phyloP scores from a whole-genome alignment of 2,888 invertebrate species.

The Bembecia ichneumoniformis region DNA sequence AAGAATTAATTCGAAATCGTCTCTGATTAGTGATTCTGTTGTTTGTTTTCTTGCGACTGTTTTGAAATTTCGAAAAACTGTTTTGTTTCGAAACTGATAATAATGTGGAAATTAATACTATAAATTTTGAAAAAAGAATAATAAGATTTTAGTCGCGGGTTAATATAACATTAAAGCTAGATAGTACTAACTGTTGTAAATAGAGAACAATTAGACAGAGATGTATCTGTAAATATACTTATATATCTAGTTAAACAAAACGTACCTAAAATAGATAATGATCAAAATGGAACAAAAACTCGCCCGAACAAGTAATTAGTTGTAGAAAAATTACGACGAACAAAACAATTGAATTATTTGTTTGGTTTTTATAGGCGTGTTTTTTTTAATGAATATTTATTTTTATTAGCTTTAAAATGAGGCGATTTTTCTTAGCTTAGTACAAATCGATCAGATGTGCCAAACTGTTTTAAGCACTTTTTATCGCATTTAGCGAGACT shows the following conservation, averaged over 20 bases:
- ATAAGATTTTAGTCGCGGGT: conserved; percentile 33
- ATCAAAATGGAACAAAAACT: conserved; percentile 68
- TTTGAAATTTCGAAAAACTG: background rate
- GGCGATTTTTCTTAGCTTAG: conserved; percentile 62
- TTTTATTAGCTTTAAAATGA: conserved; percentile 46
- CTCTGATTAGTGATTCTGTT: conserved; percentile 55
- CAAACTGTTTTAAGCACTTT: conserved; percentile 59
- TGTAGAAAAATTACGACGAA: conserved; percentile 42
- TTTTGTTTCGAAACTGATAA: too few species aligned
- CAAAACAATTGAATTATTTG: conserved; percentile 39
- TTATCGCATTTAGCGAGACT: conserved; percentile 57
- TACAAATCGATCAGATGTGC: conserved; percentile 64
- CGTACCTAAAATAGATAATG: conserved; percentile 46
- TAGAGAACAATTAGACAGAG: conserved; percentile 41
- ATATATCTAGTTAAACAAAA: conserved; percentile 10
- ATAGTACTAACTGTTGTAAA: conserved; percentile 64
- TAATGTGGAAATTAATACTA: background rate
- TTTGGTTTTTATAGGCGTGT: conserved; percentile 45
- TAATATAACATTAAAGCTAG: conserved; percentile 40
- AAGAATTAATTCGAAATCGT: conserved; percentile 49
- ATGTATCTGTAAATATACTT: conserved; percentile 54
- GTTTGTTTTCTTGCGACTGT: conserved; percentile 4
- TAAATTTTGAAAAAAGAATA: conserved; percentile 9
- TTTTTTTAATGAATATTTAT: conserved; percentile 42
- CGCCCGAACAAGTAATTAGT: conserved; percentile 65